Conservation (phyloP, 2,113 vertebrate species). For the Phalacrocorax pelagicus region DNA sequence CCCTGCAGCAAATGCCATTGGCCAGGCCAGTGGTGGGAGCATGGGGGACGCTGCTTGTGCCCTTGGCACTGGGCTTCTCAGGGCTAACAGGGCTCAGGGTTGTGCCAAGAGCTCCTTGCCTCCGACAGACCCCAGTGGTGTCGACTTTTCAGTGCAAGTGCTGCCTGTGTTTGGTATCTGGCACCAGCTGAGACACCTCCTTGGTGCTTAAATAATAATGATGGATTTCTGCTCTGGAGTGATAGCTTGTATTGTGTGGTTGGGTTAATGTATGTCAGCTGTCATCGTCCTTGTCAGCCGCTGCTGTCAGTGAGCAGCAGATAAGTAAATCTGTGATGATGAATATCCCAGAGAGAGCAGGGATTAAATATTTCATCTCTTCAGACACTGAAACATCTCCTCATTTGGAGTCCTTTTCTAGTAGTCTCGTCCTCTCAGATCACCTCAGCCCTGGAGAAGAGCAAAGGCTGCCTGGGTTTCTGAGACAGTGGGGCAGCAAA, state of each 20-base stretch:
- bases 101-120: accelerated
- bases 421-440: not conserved
- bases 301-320: constrained; percentile 19
- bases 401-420: not conserved
- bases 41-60: accelerated
- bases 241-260: not conserved
- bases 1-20: not conserved
- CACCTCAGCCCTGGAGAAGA: not conserved
- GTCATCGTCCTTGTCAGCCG: constrained; percentile 35
- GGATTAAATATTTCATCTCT: constrained; percentile 22
- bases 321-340: constrained; percentile 54
- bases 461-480: not conserved
- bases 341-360: constrained; percentile 9
- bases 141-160: not conserved
- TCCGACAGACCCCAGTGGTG: not conserved
- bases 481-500: accelerated
- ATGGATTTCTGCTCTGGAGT: constrained; percentile 26
- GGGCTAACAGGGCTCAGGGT: not conserved
- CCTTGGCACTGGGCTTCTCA: not conserved
- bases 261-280: constrained; percentile 54
- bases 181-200: not conserved
- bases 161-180: accelerated
- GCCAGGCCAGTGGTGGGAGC: not conserved
- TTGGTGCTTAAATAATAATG: not conserved
- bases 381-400: constrained; percentile 20